phyloP scores from a whole-genome alignment of 2,113 vertebrate genomes.

The Megaceryle maxima region DNA sequence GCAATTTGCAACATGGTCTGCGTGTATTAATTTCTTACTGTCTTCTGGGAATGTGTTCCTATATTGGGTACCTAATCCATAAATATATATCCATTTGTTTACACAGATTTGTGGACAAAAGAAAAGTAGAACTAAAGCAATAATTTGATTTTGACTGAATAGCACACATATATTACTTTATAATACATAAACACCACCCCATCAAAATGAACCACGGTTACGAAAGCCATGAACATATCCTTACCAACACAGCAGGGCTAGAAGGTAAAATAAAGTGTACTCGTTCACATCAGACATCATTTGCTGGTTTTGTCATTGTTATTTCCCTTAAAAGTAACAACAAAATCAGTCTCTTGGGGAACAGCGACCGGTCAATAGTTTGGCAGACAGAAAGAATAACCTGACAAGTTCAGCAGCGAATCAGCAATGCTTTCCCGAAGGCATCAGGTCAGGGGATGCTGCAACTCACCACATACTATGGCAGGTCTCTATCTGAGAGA shows the following conservation, averaged over 20 bases:
- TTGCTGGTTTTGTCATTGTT: background rate
- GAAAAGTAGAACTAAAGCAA: background rate
- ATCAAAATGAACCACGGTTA: background rate
- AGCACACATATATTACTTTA: background rate
- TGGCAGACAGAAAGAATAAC: background rate
- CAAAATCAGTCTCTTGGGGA: background rate
- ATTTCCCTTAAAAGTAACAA: background rate
- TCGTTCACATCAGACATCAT: background rate
- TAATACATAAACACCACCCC: background rate
- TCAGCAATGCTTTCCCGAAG: fast-evolving
- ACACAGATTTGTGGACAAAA: background rate
- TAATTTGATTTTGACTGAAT: background rate
- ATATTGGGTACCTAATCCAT: background rate
- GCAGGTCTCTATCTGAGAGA: background rate
- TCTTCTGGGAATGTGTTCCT: background rate
- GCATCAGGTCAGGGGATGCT: background rate
- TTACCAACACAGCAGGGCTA: background rate
- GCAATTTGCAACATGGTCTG: background rate
- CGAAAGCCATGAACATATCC: background rate
- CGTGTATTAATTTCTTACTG: background rate
- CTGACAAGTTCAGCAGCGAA: background rate
- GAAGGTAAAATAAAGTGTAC: background rate
- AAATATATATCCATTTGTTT: background rate
- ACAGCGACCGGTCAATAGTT: fast-evolving
- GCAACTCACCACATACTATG: background rate